Conservation (phyloP, 2,113 vertebrate species). For the Amia ocellicauda region DNA sequence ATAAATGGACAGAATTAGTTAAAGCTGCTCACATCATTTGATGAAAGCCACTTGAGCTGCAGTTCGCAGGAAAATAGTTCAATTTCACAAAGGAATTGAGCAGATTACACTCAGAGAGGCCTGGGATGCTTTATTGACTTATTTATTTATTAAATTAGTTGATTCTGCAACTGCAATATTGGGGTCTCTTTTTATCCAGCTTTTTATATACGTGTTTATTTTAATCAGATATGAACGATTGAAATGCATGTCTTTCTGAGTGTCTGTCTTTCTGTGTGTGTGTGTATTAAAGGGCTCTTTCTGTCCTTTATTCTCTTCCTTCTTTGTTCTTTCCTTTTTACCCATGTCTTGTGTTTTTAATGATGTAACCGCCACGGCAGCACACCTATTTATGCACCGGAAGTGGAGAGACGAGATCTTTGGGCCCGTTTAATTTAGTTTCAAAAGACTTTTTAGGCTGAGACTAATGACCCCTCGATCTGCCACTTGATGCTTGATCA, state of each 20-base stretch:
- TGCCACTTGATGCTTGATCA: background rate
- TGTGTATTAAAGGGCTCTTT: background rate
- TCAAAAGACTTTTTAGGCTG: background rate
- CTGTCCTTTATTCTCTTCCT: background rate
- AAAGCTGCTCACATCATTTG: constrained; percentile 9
- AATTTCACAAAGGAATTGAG: too few relatives aligned
- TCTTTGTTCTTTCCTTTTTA: background rate
- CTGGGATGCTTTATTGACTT: too few relatives aligned
- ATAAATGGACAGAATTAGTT: constrained; percentile 19
- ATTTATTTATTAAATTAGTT: too few relatives aligned
- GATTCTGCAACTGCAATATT: too few relatives aligned
- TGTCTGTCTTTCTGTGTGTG: too few relatives aligned
- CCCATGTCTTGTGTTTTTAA: background rate
- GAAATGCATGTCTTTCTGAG: too few relatives aligned
- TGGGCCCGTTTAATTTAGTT: too few relatives aligned
- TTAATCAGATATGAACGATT: too few relatives aligned
- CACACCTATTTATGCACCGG: background rate
- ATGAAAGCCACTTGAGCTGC: background rate
- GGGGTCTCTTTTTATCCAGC: too few relatives aligned
- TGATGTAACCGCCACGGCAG: background rate
- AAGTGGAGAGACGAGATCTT: background rate
- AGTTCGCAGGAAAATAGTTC: background rate
- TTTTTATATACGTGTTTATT: too few relatives aligned
- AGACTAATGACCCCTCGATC: constrained; percentile 6
- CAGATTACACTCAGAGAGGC: too few relatives aligned